A percentile compares a stretch with the other conserved stretches of the same genome.
Evolutionary conservation across 2,113 vertebrate species (phyloP).

Genomic region (Strix uralensis): DNA sequence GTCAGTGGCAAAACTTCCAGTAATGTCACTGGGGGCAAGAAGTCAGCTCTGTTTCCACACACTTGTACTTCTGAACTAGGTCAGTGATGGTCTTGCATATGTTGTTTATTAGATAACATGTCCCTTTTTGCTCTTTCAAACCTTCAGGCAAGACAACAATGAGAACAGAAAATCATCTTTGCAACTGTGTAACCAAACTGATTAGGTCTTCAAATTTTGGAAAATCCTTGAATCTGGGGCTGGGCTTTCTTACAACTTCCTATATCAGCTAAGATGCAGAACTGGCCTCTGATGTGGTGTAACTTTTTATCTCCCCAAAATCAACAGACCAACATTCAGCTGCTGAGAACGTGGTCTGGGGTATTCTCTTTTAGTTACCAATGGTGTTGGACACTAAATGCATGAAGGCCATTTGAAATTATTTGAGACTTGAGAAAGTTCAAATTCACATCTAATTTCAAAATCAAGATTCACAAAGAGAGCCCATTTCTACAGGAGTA

Average conservation of each 20-base stretch:
- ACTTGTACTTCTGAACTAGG: background rate
- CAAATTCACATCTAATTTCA: background rate
- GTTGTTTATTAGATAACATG: background rate
- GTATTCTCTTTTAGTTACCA: background rate
- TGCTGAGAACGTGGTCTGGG: background rate
- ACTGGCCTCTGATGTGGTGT: background rate
- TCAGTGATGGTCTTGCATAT: background rate
- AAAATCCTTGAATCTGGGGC: background rate
- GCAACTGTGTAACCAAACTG: background rate
- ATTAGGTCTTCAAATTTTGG: background rate
- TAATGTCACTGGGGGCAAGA: background rate
- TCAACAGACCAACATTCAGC: background rate
- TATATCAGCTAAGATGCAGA: background rate
- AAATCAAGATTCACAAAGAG: background rate
- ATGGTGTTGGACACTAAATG: background rate
- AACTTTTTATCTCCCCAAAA: background rate
- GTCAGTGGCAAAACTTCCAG: background rate
- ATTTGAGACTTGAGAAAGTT: background rate
- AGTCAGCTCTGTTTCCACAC: background rate
- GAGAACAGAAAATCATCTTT: background rate
- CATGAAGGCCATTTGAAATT: background rate
- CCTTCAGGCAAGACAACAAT: background rate
- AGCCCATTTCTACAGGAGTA: background rate
- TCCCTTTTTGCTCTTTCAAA: background rate
- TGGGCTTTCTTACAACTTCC: background rate